Conservation (phyloP, 2,113 vertebrate species). For the Paraplagusia blochii region DNA sequence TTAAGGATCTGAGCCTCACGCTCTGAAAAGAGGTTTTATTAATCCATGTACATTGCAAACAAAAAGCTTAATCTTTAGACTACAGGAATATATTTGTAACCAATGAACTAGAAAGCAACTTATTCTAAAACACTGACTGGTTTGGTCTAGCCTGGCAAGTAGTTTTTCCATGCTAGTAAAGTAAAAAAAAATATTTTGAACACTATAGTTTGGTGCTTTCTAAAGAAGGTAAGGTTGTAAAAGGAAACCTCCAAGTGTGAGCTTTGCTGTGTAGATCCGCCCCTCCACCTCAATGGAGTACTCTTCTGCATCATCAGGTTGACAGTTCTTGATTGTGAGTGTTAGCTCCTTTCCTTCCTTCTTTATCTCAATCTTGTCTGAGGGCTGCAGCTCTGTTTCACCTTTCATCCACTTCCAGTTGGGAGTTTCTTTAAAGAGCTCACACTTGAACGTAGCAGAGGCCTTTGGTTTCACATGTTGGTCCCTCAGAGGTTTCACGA, state of each 20-base stretch:
- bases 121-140: neutral
- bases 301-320: conserved; percentile 86
- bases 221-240: neutral
- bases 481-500: conserved; percentile 90
- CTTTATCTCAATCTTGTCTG: conserved; percentile 86
- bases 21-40: conserved; percentile 69
- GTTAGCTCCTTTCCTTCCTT: conserved; percentile 86
- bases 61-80: conserved; percentile 1
- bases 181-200: neutral
- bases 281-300: conserved; percentile 93
- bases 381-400: conserved; percentile 87
- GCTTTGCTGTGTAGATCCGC: conserved; percentile 87
- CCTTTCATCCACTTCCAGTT: conserved; percentile 95
- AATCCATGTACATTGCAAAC: neutral
- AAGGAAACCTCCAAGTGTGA: conserved; percentile 89
- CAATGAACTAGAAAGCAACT: neutral
- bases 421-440: conserved; percentile 90
- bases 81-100: neutral
- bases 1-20: conserved; percentile 91
- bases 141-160: too few relatives aligned
- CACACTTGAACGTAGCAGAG: conserved; percentile 84
- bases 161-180: too few relatives aligned
- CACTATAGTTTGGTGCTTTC: neutral
- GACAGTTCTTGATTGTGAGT: conserved; percentile 89
- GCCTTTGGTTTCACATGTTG: conserved; percentile 96